These are phyloP conservation scores for Acleris sparsana DNA, from an alignment of 2,888 invertebrate species.

Conservation along the genomic window DNA sequence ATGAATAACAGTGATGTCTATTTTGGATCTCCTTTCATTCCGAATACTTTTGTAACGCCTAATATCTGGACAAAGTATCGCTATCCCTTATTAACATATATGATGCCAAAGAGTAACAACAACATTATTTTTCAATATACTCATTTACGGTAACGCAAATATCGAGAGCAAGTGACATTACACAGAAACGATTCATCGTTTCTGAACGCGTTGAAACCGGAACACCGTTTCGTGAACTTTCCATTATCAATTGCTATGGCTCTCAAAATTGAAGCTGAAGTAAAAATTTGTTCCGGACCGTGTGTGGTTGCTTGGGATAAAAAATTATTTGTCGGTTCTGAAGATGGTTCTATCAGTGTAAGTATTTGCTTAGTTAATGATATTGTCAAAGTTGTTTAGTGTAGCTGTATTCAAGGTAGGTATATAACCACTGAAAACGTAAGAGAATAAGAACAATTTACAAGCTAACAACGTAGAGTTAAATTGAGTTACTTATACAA, in stretches of 20 bases:
- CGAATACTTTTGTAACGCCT: conserved; percentile 9
- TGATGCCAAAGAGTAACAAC: conserved; percentile 10
- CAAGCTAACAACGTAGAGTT: no score
- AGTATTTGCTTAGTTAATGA: conserved; percentile 42
- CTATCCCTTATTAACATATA: conserved; percentile 11
- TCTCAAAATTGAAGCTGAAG: conserved; percentile 61
- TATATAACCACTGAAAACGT: no score
- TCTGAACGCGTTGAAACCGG: conserved; percentile 9
- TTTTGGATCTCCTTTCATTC: conserved; percentile 15
- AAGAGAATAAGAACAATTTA: no score
- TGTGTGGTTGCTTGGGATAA: conserved; percentile 67
- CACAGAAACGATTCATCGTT: not conserved
- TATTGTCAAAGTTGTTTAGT: no score
- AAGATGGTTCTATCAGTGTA: conserved; percentile 70
- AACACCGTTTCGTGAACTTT: conserved; percentile 4
- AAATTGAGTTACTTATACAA: no score
- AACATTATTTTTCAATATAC: not conserved
- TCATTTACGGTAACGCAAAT: not conserved
- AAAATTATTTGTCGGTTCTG: conserved; percentile 67
- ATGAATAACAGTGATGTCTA: conserved; percentile 12
- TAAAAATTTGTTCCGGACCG: conserved; percentile 66
- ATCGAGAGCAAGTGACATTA: conserved; percentile 12
- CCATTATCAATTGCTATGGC: conserved; percentile 51
- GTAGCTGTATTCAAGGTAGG: no score
- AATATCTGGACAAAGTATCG: conserved; percentile 3